Evolutionary conservation across 2,888 invertebrate species (phyloP).

Genomic region (Andrena bucephala): DNA sequence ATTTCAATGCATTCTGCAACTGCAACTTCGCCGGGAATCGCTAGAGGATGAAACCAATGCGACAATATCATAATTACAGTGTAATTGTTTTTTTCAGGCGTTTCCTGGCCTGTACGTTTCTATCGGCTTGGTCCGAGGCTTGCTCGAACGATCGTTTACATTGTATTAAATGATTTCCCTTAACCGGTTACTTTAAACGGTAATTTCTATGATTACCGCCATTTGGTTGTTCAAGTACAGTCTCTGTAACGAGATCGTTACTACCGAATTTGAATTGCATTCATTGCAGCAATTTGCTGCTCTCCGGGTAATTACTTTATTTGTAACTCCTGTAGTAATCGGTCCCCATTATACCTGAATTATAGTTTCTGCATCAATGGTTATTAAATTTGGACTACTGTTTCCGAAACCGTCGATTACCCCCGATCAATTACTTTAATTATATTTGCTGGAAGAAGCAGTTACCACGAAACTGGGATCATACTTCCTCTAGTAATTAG

Average conservation of each 20-base stretch:
- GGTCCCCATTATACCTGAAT: conserved; percentile 5
- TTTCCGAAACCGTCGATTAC: not conserved
- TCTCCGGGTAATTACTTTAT: conserved; percentile 1
- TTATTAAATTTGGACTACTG: conserved; percentile 23
- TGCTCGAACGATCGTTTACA: not conserved
- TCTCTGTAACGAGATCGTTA: not conserved
- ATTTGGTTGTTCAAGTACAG: not conserved
- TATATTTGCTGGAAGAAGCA: not conserved
- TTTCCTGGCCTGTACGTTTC: not conserved
- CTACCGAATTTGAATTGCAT: not conserved
- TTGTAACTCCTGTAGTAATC: conserved; percentile 2
- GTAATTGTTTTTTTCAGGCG: conserved; percentile 23
- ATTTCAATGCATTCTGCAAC: conserved; percentile 48
- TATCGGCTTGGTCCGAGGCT: not conserved
- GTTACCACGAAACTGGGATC: conserved; percentile 13
- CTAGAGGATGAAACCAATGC: conserved; percentile 43
- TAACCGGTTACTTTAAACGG: not conserved
- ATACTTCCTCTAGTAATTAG: conserved; percentile 23
- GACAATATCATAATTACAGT: conserved; percentile 48
- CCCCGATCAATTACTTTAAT: conserved; percentile 29
- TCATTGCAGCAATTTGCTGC: not conserved
- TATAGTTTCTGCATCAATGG: not conserved
- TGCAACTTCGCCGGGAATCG: conserved; percentile 44
- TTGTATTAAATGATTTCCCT: not conserved
- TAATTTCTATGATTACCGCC: conserved; percentile 2